These are phyloP conservation scores for Rhinatrema bivittatum DNA, from an alignment of 2,797 vertebrate genomes.

Conservation along the genomic window DNA sequence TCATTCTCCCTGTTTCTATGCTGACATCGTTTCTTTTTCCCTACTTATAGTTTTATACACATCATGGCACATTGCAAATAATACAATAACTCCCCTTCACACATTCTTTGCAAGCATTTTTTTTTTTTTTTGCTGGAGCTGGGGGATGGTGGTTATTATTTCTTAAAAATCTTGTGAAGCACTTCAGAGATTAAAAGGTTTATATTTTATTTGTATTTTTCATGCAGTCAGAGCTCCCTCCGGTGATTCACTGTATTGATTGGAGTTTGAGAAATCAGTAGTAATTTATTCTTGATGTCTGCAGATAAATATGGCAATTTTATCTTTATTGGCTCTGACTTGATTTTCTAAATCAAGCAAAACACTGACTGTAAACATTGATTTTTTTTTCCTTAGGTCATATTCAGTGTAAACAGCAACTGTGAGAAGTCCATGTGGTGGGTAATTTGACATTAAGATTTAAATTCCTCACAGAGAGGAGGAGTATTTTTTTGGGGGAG, in stretches of 20 bases:
- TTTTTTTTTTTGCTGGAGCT: slow-evolving; percentile 8
- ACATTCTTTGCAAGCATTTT: slow-evolving; percentile 13
- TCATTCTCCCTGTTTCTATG: too few species aligned
- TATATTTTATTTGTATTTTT: slow-evolving; percentile 4
- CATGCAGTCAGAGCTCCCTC: slow-evolving; percentile 56
- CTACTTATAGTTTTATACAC: too few species aligned
- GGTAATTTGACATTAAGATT: too few species aligned
- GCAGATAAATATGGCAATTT: neutral
- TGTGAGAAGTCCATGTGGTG: too few species aligned
- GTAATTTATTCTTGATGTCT: neutral
- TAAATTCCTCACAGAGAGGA: too few species aligned
- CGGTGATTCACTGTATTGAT: slow-evolving; percentile 24
- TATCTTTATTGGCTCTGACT: neutral
- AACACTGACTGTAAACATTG: neutral
- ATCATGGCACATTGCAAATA: neutral
- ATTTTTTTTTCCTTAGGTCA: slow-evolving; percentile 22
- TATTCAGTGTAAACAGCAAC: slow-evolving; percentile 16
- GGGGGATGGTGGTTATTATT: slow-evolving; percentile 14
- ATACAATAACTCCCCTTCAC: neutral
- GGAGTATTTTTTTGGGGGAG: too few species aligned
- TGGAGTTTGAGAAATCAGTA: neutral
- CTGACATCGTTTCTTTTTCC: too few species aligned
- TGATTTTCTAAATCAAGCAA: slow-evolving; percentile 10
- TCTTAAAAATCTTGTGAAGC: neutral
- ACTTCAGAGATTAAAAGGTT: slow-evolving; percentile 18